A percentile compares a stretch with the other conserved stretches of the same genome.
These are phyloP conservation scores for Volucella inflata DNA, from an alignment of 2,888 invertebrate species.

Conservation along the genomic window DNA sequence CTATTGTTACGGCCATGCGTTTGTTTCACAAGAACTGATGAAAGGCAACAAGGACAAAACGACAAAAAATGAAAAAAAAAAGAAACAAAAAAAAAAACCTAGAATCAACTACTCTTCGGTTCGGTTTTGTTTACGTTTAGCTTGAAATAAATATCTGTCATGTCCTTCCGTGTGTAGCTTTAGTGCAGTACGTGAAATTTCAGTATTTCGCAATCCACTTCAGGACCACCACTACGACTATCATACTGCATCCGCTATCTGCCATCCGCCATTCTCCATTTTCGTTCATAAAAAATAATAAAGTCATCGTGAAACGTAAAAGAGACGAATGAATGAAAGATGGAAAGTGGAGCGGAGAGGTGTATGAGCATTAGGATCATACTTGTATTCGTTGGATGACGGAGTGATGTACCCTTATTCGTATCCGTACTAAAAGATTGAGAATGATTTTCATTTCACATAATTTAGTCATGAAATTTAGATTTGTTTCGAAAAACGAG, in stretches of 20 bases:
- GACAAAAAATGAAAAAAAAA: slow-evolving; percentile 6
- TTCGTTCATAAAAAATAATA: slow-evolving; percentile 45
- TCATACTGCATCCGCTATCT: no score
- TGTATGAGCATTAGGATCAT: not conserved
- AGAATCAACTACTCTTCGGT: slow-evolving; percentile 55
- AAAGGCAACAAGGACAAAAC: slow-evolving; percentile 36
- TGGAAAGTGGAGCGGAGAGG: not conserved
- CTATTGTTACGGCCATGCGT: slow-evolving; percentile 67
- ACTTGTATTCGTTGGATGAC: slow-evolving; percentile 3
- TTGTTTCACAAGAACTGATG: slow-evolving; percentile 53
- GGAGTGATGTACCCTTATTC: not conserved
- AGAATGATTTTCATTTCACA: slow-evolving; percentile 61
- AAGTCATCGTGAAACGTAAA: slow-evolving; percentile 53
- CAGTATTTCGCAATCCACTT: not conserved
- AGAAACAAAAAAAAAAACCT: slow-evolving; percentile 19
- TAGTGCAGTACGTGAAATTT: slow-evolving; percentile 55
- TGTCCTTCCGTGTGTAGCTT: slow-evolving; percentile 68
- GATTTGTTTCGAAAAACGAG: slow-evolving; percentile 38
- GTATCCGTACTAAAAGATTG: slow-evolving; percentile 21
- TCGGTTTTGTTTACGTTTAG: slow-evolving; percentile 68
- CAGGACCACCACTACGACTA: not conserved
- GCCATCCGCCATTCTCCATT: not conserved
- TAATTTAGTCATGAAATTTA: slow-evolving; percentile 69
- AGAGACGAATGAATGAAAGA: slow-evolving; percentile 3
- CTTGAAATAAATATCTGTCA: slow-evolving; percentile 72